Evolutionary conservation across 2,888 invertebrate genomes (phyloP), one percentile per base, ranked within the genome.

Genomic region (Girardia tigrina): DNA sequence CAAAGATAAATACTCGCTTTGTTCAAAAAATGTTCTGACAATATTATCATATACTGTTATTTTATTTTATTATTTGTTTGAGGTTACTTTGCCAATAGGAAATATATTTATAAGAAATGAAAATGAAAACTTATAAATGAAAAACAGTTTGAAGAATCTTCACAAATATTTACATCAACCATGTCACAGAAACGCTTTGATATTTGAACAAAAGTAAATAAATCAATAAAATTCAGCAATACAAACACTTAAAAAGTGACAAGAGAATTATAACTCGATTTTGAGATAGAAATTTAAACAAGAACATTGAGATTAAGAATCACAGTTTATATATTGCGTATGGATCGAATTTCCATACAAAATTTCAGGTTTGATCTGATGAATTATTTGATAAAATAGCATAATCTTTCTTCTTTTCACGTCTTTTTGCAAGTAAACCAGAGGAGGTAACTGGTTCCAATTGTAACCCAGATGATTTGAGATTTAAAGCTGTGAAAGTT

Each of bases 231-330:
- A 56, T 20, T 56, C 20, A 56, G 23, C 8, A 56, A 56, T 56
- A 56, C 56, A 56, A 4, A 20, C 56, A n/a, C n/a, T n/a, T 56
- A 56, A 56, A 56, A 56, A 56, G 56, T 12, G 56, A 56, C 56
- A 56, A 56, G 56, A 56, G n/a, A 56, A 56, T 56, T 23, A 56
- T 56, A 56, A 56, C 56, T 56, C 56, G 56, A 16, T 56, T 56
- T 16, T 56, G 56, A 56, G 56, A 36, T 36, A 56, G 56, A 56
- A 12, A n/a, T 56, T 56, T 23, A 56, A 56, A 56, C 2, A 56
- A 56, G 23, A 6, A 36, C 36, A 36, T 56, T 56, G 56, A 56
- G 4, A 56, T 56, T 56, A 16, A n/a, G 23, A 56, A 56, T 56
- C 56, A 56, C 56, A 56, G 56, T 56, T 56, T n/a, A 56, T 20